These are phyloP conservation scores for Hoplostethus atlanticus DNA, from an alignment of 2,797 vertebrate genomes.

Conservation along the genomic window DNA sequence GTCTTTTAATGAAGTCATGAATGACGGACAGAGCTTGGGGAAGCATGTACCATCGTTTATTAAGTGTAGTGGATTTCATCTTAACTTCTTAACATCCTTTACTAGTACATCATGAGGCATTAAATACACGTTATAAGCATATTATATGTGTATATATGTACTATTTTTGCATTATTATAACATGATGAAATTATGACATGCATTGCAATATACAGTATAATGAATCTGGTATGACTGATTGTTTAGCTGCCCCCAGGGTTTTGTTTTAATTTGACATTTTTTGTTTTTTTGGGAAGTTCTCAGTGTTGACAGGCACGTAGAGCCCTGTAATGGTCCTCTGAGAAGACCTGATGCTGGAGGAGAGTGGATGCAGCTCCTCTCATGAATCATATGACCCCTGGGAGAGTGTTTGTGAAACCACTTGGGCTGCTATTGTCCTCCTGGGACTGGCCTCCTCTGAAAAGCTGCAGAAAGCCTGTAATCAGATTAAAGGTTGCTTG, in stretches of 20 bases:
- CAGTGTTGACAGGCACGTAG: constrained; percentile 65
- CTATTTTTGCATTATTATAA: not conserved
- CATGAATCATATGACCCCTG: constrained; percentile 84
- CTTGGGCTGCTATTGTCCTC: constrained; percentile 86
- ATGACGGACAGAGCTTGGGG: not conserved
- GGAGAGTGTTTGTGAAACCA: constrained; percentile 87
- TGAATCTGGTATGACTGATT: no score
- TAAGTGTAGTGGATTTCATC: no score
- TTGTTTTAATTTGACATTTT: no score
- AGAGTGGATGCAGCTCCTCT: constrained; percentile 73
- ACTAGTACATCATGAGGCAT: not conserved
- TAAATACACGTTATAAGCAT: no score
- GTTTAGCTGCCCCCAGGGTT: no score
- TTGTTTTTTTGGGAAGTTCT: no score
- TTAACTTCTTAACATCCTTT: not conserved
- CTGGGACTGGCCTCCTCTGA: constrained; percentile 81
- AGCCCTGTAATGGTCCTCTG: constrained; percentile 68
- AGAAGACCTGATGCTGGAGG: constrained; percentile 73
- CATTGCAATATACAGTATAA: not conserved
- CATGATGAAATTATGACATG: no score
- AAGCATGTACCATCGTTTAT: no score
- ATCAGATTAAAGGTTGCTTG: constrained; percentile 90
- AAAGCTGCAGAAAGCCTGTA: constrained; percentile 88
- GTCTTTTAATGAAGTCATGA: not conserved
- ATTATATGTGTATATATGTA: no score